phyloP scores from a whole-genome alignment of 2,888 invertebrate species.

The Drosophila flavopinicola region DNA sequence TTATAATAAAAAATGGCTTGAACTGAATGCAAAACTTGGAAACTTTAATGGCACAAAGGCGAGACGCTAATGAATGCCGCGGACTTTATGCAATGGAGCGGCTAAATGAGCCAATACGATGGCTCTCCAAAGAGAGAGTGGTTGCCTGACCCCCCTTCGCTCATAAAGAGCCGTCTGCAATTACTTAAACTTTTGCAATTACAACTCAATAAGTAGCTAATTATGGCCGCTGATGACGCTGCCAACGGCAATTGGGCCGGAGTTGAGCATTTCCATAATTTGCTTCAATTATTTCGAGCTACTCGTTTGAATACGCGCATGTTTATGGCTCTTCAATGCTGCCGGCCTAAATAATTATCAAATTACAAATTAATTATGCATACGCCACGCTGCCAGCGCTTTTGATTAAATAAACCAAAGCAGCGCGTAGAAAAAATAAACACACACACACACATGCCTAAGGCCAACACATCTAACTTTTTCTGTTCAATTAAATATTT shows the following conservation, averaged over 20 bases:
- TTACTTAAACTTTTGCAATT: constrained; percentile 73
- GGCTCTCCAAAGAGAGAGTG: not conserved
- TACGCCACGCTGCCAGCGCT: constrained; percentile 1
- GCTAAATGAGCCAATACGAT: constrained; percentile 27
- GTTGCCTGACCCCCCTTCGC: not conserved
- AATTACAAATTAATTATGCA: constrained; percentile 45
- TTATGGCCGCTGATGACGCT: constrained; percentile 45
- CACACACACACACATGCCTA: no score
- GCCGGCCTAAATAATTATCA: constrained; percentile 6
- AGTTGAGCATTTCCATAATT: constrained; percentile 32
- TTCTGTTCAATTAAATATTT: not conserved
- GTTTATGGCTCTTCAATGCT: constrained; percentile 47
- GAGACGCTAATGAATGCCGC: constrained; percentile 49
- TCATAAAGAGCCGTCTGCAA: constrained; percentile 39
- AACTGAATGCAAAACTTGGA: constrained; percentile 38
- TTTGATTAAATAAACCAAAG: not conserved
- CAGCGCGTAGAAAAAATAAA: not conserved
- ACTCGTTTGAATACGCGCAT: constrained; percentile 8
- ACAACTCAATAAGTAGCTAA: constrained; percentile 73
- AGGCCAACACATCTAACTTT: not conserved
- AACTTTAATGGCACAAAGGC: constrained; percentile 46
- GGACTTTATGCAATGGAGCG: constrained; percentile 31
- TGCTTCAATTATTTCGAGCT: constrained; percentile 28
- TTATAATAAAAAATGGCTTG: constrained; percentile 6
- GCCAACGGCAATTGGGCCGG: constrained; percentile 25